Percentiles rank a stretch among this genome's conserved stretches.
Conservation (phyloP, 1,140 invertebrate species). For the Orchestia grillus region DNA sequence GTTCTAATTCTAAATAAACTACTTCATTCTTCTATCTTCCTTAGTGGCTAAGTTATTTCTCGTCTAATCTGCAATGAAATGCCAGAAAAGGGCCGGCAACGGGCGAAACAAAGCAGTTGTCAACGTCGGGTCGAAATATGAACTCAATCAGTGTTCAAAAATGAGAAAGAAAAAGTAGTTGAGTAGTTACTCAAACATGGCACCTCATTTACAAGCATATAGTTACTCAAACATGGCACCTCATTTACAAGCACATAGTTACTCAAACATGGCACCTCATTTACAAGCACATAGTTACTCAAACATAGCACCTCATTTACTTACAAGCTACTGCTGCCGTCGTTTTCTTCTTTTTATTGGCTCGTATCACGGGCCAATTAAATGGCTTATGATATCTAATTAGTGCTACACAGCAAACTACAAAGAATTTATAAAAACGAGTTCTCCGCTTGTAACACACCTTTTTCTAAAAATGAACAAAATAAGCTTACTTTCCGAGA, state of each 20-base stretch:
- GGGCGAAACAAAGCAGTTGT: background rate
- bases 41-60: background rate
- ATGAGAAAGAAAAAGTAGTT: too few relatives aligned
- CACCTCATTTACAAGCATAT: too few relatives aligned
- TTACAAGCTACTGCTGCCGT: background rate
- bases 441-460: background rate
- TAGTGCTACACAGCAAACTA: background rate
- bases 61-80: background rate
- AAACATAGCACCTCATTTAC: background rate
- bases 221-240: too few relatives aligned
- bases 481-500: too few relatives aligned
- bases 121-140: too few relatives aligned
- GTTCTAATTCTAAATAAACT: background rate
- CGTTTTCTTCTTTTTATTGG: background rate
- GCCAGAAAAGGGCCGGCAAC: background rate
- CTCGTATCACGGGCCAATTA: background rate
- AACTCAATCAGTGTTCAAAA: too few relatives aligned
- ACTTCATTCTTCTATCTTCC: background rate
- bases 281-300: too few relatives aligned
- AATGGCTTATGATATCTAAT: background rate
- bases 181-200: too few relatives aligned
- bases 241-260: too few relatives aligned
- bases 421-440: background rate
- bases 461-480: background rate
- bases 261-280: too few relatives aligned